Percentiles rank a stretch among this genome's conserved stretches.
phyloP scores from a whole-genome alignment of 2,797 vertebrate genomes.

The Thaleichthys pacificus region DNA sequence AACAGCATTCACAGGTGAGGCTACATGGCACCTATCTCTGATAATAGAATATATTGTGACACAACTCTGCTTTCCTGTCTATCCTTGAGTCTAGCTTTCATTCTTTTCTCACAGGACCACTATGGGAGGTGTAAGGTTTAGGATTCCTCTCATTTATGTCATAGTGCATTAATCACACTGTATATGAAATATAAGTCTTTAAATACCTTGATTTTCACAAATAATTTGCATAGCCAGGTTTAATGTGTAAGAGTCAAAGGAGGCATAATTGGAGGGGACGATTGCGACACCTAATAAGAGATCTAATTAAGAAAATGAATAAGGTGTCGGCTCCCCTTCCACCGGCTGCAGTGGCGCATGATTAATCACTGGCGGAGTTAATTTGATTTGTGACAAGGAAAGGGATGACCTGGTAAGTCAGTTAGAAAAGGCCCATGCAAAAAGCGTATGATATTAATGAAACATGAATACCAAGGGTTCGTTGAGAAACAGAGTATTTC shows the following conservation, averaged over 20 bases:
- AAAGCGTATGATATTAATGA: constrained; percentile 75
- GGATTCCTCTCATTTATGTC: constrained; percentile 7
- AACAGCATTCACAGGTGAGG: no score
- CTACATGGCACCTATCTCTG: no score
- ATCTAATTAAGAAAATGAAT: constrained; percentile 83
- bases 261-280: constrained; percentile 72
- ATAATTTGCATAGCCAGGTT: constrained; percentile 73
- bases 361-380: constrained; percentile 80
- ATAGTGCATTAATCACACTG: constrained; percentile 60
- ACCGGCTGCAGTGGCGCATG: constrained; percentile 65
- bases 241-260: constrained; percentile 75
- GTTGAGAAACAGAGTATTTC: constrained; percentile 28
- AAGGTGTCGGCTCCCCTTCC: constrained; percentile 78
- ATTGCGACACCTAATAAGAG: constrained; percentile 79
- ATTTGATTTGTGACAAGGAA: constrained; percentile 83
- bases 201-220: constrained; percentile 64
- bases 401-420: constrained; percentile 75
- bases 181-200: constrained; percentile 67
- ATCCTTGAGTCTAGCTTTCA: neutral
- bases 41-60: neutral
- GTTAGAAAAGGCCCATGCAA: constrained; percentile 67
- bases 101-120: no score
- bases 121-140: neutral
- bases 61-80: constrained; percentile 1
- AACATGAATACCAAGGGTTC: constrained; percentile 65